Evolutionary conservation across 2,113 vertebrate genomes (phyloP).

Genomic region (Tichodroma muraria): DNA sequence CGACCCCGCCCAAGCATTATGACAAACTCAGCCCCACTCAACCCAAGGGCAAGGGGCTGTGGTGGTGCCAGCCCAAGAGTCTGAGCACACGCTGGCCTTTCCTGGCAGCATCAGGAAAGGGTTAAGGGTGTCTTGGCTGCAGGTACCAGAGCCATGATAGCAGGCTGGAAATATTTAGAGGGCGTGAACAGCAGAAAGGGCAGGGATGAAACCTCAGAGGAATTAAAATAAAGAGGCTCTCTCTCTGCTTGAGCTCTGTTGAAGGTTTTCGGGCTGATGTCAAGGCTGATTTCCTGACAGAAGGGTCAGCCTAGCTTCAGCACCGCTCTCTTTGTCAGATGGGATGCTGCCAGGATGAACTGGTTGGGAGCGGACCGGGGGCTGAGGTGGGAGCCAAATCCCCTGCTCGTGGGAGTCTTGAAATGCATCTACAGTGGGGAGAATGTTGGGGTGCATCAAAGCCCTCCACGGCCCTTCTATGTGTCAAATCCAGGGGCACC

Average conservation of each 20-base stretch:
- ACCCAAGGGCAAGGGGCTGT: neutral
- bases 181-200: constrained; percentile 31
- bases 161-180: constrained; percentile 60
- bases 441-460: neutral
- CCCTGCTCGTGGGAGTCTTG: neutral
- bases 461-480: no score
- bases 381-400: neutral
- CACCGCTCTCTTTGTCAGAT: neutral
- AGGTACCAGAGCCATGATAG: constrained; percentile 57
- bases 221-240: constrained; percentile 19
- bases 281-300: constrained; percentile 25
- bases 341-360: neutral
- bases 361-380: neutral
- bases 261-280: constrained; percentile 28
- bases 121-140: constrained; percentile 23
- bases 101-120: neutral
- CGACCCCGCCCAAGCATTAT: neutral
- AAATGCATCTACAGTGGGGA: neutral
- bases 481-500: neutral
- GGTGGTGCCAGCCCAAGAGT: neutral
- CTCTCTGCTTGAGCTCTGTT: neutral
- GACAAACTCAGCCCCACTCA: neutral
- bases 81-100: rapidly evolving
- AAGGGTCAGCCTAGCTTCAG: neutral
- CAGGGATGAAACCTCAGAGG: constrained; percentile 33